phyloP scores from a whole-genome alignment of 1,140 invertebrate genomes.

The Stegodyphus dumicola region DNA sequence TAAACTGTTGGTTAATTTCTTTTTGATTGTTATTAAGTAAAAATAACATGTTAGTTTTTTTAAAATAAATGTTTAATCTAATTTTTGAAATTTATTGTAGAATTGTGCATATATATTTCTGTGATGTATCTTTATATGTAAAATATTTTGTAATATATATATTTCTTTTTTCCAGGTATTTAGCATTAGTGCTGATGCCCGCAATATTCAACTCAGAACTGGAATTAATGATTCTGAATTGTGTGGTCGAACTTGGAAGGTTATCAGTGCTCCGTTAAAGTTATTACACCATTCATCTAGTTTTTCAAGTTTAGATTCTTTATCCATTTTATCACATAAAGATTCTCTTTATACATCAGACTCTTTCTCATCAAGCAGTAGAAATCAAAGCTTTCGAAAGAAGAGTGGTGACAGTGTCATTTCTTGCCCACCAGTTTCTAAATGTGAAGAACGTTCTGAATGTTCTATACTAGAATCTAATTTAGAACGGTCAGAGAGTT shows the following conservation, averaged over 20 bases:
- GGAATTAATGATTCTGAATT: conserved; percentile 81
- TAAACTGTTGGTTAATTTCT: too few relatives aligned
- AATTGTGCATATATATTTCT: background rate
- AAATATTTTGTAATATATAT: background rate
- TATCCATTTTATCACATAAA: conserved; percentile 29
- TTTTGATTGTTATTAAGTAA: too few relatives aligned
- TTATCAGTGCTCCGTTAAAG: conserved; percentile 68
- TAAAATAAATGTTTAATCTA: too few relatives aligned
- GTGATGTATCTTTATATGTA: too few relatives aligned
- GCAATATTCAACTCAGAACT: conserved; percentile 81
- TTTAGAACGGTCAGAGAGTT: background rate
- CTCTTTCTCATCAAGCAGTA: conserved; percentile 13
- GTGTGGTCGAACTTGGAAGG: conserved; percentile 87
- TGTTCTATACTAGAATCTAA: background rate
- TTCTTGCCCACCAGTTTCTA: background rate
- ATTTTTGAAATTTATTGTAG: too few relatives aligned
- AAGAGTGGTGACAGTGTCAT: conserved; percentile 11
- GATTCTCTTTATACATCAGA: conserved; percentile 34
- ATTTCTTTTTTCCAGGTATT: conserved; percentile 66
- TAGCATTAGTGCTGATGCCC: conserved; percentile 78
- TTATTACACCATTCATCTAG: conserved; percentile 20
- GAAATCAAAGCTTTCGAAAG: conserved; percentile 25
- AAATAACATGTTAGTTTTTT: too few relatives aligned
- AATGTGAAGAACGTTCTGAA: background rate
- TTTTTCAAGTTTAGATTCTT: conserved; percentile 45